phyloP scores from a whole-genome alignment of 1,140 invertebrate species.

The Euura lappo region DNA sequence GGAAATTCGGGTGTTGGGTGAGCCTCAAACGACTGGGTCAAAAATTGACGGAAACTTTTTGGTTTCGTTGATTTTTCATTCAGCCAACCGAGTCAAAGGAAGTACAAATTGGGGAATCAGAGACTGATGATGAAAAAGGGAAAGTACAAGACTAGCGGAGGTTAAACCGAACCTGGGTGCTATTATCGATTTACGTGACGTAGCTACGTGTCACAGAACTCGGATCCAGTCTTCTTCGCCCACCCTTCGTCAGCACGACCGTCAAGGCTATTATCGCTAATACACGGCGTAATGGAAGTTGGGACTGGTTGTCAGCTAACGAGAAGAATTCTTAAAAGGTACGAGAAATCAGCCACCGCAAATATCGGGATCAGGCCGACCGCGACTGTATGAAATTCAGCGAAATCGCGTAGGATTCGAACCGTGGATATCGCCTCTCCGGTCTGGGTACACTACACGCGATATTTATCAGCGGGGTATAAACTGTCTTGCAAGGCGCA shows the following conservation, averaged over 20 bases:
- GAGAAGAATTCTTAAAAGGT: neutral
- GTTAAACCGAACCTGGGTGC: neutral
- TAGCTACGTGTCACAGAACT: neutral
- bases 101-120: neutral
- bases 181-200: slow-evolving; percentile 4
- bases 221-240: neutral
- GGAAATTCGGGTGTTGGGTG: too few species aligned
- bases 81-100: too few species aligned
- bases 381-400: too few species aligned
- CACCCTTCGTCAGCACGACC: neutral
- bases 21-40: too few species aligned
- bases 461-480: neutral
- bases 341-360: neutral
- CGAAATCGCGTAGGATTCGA: too few species aligned
- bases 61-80: too few species aligned
- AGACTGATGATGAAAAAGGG: neutral
- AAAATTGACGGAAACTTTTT: too few species aligned
- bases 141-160: neutral
- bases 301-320: neutral
- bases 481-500: neutral
- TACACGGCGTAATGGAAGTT: neutral
- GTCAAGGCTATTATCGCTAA: neutral
- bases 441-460: neutral
- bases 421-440: too few species aligned
- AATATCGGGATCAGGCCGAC: too few species aligned